phyloP scores from a whole-genome alignment of 1,140 invertebrate species.

The Leptonema lineaticorne region DNA sequence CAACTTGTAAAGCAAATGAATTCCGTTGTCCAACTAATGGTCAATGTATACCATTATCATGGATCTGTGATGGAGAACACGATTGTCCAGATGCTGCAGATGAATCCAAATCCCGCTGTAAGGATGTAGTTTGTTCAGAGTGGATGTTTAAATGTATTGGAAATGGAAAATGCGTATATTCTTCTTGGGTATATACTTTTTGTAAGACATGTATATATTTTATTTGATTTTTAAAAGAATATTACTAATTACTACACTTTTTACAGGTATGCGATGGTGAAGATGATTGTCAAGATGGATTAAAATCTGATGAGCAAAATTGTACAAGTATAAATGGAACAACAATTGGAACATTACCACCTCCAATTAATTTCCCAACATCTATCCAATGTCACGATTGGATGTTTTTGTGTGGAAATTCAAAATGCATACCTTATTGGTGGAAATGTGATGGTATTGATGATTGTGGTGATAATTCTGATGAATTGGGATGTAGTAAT shows the following conservation, averaged over 20 bases:
- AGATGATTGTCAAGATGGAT: conserved; percentile 63
- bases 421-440: conserved; percentile 81
- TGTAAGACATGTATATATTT: too few relatives aligned
- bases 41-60: conserved; percentile 71
- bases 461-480: conserved; percentile 78
- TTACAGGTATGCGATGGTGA: conserved; percentile 70
- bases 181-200: conserved; percentile 48
- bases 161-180: conserved; percentile 62
- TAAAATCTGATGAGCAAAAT: conserved; percentile 71
- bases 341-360: conserved; percentile 44
- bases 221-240: too few relatives aligned
- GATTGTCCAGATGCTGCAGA: conserved; percentile 73
- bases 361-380: conserved; percentile 44
- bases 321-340: conserved; percentile 57
- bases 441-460: conserved; percentile 68
- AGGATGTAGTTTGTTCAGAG: conserved; percentile 51
- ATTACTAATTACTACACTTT: too few relatives aligned
- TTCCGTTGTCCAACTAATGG: conserved; percentile 53
- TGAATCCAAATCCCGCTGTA: conserved; percentile 59
- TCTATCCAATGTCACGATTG: conserved; percentile 65
- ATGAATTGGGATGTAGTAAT: conserved; percentile 69
- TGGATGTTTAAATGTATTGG: conserved; percentile 57
- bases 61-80: conserved; percentile 70
- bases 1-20: conserved; percentile 48
- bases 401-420: conserved; percentile 74